These are phyloP conservation scores for Pseudochirops corinnae DNA, from an alignment of 2,797 vertebrate species.

Conservation along the genomic window DNA sequence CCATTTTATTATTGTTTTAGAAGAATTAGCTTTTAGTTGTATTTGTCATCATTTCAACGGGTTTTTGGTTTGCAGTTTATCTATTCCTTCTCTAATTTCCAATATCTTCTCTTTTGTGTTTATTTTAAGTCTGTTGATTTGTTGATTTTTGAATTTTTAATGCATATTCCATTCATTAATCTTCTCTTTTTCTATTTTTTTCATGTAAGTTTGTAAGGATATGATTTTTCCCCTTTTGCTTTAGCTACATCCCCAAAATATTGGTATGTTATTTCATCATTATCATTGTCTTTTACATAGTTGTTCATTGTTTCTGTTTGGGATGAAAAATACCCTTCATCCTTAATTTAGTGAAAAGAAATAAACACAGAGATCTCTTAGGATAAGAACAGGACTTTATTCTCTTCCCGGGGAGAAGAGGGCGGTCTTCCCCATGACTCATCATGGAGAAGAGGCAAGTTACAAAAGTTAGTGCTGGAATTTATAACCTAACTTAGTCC, in stretches of 20 bases:
- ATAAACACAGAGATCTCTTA: too few relatives aligned
- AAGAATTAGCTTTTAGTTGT: background rate
- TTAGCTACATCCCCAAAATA: background rate
- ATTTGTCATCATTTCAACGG: background rate
- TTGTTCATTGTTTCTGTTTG: background rate
- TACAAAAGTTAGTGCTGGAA: too few relatives aligned
- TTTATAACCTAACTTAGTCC: too few relatives aligned
- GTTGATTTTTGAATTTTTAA: background rate
- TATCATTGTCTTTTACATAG: background rate
- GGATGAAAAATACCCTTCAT: too few relatives aligned
- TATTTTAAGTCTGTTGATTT: background rate
- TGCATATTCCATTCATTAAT: background rate
- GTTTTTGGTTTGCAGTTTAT: background rate
- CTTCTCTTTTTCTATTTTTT: background rate
- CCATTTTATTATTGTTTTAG: background rate
- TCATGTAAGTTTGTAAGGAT: background rate
- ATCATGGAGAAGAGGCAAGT: too few relatives aligned
- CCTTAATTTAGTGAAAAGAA: too few relatives aligned
- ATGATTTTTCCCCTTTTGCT: background rate
- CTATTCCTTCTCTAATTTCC: background rate
- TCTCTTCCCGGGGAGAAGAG: too few relatives aligned
- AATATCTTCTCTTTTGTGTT: background rate
- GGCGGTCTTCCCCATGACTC: too few relatives aligned
- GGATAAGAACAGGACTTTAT: too few relatives aligned
- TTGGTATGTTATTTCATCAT: background rate